Percentiles rank a stretch among this genome's conserved stretches.
Conservation (phyloP, 2,113 vertebrate species). For the Pteropus alecto region DNA sequence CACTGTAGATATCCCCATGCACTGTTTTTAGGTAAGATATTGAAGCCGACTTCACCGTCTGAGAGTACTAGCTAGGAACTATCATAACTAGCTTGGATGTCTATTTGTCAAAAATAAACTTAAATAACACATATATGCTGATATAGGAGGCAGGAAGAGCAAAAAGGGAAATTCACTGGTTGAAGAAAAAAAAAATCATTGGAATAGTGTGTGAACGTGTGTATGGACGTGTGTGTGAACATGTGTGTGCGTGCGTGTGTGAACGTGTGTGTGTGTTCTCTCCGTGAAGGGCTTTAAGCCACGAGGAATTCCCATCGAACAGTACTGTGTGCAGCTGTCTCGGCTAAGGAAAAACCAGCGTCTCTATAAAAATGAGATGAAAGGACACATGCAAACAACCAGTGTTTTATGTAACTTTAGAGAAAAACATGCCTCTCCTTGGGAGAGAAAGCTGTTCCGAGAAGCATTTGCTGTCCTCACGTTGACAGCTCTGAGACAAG, state of each 20-base stretch:
- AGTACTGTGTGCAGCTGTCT: neutral
- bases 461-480: neutral
- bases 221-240: too few relatives aligned
- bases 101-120: neutral
- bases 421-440: neutral
- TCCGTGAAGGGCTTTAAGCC: neutral
- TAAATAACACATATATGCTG: neutral
- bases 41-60: neutral
- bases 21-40: neutral
- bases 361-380: neutral
- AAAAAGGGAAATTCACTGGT: neutral
- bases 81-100: neutral
- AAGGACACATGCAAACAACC: neutral
- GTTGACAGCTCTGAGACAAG: neutral
- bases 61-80: neutral
- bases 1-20: neutral
- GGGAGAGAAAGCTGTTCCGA: neutral
- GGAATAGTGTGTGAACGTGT: neutral
- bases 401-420: neutral
- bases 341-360: neutral
- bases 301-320: conserved; percentile 13
- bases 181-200: neutral
- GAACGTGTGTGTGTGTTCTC: neutral
- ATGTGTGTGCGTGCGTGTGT: too few relatives aligned
- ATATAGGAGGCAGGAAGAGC: neutral